Percentiles rank a stretch among this genome's conserved stretches.
These are phyloP conservation scores for Masticophis lateralis DNA, from an alignment of 2,797 vertebrate species.

Conservation along the genomic window DNA sequence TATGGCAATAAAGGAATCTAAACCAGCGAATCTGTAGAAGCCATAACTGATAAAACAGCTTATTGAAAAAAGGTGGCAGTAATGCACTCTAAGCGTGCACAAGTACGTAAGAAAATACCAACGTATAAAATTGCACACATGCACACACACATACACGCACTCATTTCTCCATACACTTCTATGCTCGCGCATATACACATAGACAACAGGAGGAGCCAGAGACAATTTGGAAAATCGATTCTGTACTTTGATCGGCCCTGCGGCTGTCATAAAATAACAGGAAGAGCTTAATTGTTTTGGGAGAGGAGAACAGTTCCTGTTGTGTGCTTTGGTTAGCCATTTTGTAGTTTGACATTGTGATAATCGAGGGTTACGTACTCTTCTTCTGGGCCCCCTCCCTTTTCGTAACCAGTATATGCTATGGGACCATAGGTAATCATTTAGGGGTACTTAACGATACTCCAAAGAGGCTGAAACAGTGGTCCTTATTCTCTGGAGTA, in stretches of 20 bases:
- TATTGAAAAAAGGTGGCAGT: conserved; percentile 96
- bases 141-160: conserved; percentile 56
- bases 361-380: conserved; percentile 53
- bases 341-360: conserved; percentile 58
- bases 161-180: conserved; percentile 75
- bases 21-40: conserved; percentile 94
- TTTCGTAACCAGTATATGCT: conserved; percentile 45
- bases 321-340: conserved; percentile 64
- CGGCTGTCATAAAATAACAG: conserved; percentile 68
- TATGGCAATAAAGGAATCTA: conserved; percentile 96
- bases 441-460: conserved; percentile 44
- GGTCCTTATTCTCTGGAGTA: conserved; percentile 61
- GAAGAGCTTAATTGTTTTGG: conserved; percentile 52
- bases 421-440: conserved; percentile 16
- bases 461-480: conserved; percentile 57
- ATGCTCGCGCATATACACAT: conserved; percentile 79
- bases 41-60: conserved; percentile 96
- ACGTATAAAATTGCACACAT: conserved; percentile 83
- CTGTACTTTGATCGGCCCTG: conserved; percentile 75
- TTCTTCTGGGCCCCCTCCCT: background rate
- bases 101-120: conserved; percentile 93
- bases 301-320: conserved; percentile 56
- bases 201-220: conserved; percentile 90
- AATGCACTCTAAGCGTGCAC: conserved; percentile 96
- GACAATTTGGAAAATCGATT: conserved; percentile 84